Base-by-base conservation (phyloP, 1,140 invertebrate genomes). In the Meloidogyne chitwoodi region DNA sequence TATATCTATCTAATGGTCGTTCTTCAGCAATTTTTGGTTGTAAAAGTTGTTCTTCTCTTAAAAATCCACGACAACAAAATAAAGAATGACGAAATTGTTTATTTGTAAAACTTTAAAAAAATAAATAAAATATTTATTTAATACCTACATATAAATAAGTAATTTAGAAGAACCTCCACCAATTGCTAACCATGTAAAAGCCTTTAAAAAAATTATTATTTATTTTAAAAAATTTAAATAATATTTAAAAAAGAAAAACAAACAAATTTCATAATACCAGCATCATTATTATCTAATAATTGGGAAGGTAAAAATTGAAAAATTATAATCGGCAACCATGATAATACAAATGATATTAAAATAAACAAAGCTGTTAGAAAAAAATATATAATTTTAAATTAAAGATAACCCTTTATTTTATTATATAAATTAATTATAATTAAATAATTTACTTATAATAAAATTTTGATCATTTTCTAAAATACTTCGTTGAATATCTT, bases 81-180 rank as follows among this genome's bases (percentile, higher is more conserved):
- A 73, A 22, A 22, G 56, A 73, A 24, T 38, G 48, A 27, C 71
- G 71, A 34, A 73, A 73, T 31, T 73, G 56, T 63, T 22, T 73
- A 34, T 26, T 73, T 41, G 71, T 73, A 61, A 73, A 73, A 61
- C 71, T 73, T 12, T 6, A 72, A 31, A 29, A 14, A 8, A 63
- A 6, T 16, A n/a, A 14, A 14, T 63, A n/a, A 34, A 63, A 1
- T 38, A 22, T 26, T 63, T 24, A 72, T 16, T 48, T 11, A 12
- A 2, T 67, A 41, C 4, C 26, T 73, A 34, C 71, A 56, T 73
- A 34, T 27, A 73, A 38, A 73, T 63, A 34, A 73, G 71, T 64
- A 73, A 24, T 73, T 73, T 73, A 64, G 71, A 73, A 63, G 71
- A 73, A 38, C 71, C 71, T 4, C 71, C 71, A n/a, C 48, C 71